These are phyloP conservation scores for Stictocephala bisonia DNA, from an alignment of 2,888 invertebrate genomes.

Conservation along the genomic window DNA sequence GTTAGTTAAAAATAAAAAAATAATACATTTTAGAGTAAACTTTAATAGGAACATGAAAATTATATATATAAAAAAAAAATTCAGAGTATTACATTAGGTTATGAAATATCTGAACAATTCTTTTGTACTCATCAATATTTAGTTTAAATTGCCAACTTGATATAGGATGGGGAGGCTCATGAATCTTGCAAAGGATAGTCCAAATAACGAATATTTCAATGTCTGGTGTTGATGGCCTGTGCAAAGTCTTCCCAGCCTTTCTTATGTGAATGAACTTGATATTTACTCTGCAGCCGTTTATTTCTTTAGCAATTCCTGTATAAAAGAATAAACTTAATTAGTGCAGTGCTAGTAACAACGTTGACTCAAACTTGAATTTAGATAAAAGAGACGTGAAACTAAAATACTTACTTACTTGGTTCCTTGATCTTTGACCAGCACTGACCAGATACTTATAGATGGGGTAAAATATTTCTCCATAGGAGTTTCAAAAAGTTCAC, in stretches of 20 bases:
- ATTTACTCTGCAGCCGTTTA: not conserved
- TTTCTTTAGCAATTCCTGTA: slow-evolving; percentile 26
- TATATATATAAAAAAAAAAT: not conserved
- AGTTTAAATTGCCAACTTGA: not conserved
- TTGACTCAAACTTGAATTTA: not conserved
- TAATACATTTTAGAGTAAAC: slow-evolving; percentile 6
- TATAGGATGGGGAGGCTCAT: not conserved
- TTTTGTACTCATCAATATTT: slow-evolving; percentile 16
- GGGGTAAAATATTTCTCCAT: too few relatives aligned
- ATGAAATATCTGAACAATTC: slow-evolving; percentile 14
- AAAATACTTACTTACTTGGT: too few relatives aligned
- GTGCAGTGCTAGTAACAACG: not conserved
- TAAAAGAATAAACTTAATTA: slow-evolving; percentile 20
- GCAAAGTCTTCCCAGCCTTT: slow-evolving; percentile 30
- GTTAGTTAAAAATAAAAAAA: slow-evolving; percentile 25
- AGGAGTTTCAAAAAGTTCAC: too few relatives aligned
- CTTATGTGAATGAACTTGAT: slow-evolving; percentile 23
- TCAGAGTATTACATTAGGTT: not conserved
- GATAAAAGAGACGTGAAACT: not conserved
- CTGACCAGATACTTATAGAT: too few relatives aligned
- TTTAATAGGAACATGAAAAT: not conserved
- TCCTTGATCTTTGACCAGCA: too few relatives aligned
- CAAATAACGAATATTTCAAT: not conserved
- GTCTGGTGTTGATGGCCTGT: slow-evolving; percentile 29
- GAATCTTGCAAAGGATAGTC: too few relatives aligned